Percentiles rank a stretch among this genome's conserved stretches.
These are phyloP conservation scores for Bombus pyrosoma DNA, from an alignment of 1,140 invertebrate species.

Conservation along the genomic window DNA sequence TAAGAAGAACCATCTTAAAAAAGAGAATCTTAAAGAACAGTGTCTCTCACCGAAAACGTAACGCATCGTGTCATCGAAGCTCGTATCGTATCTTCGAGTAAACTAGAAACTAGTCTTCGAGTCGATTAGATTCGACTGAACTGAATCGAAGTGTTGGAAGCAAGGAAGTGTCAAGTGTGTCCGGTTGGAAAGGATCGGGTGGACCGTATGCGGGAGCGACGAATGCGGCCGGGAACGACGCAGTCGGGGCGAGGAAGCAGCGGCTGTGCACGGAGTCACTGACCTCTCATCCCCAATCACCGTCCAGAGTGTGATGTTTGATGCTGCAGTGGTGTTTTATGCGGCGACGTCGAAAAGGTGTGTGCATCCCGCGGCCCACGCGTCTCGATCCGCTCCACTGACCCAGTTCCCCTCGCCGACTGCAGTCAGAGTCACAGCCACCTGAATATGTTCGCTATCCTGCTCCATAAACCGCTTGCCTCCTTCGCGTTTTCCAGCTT, in stretches of 20 bases:
- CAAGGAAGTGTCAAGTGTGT: too few species aligned
- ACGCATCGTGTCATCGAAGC: neutral
- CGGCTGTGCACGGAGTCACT: constrained; percentile 70
- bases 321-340: constrained; percentile 80
- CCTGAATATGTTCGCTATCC: neutral
- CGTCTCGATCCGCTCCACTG: constrained; percentile 40
- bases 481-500: constrained; percentile 13
- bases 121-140: neutral
- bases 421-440: constrained; percentile 39
- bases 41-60: neutral
- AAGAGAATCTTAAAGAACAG: neutral
- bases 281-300: constrained; percentile 72
- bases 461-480: neutral
- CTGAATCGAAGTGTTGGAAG: neutral
- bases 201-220: constrained; percentile 45
- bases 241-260: constrained; percentile 34
- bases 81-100: neutral
- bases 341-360: constrained; percentile 78
- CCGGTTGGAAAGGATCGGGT: neutral
- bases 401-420: constrained; percentile 49
- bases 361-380: constrained; percentile 53
- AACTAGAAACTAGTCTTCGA: neutral
- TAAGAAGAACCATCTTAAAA: neutral
- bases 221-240: constrained; percentile 43
- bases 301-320: constrained; percentile 78